phyloP scores from a whole-genome alignment of 2,113 vertebrate genomes.

The Perca fluviatilis region DNA sequence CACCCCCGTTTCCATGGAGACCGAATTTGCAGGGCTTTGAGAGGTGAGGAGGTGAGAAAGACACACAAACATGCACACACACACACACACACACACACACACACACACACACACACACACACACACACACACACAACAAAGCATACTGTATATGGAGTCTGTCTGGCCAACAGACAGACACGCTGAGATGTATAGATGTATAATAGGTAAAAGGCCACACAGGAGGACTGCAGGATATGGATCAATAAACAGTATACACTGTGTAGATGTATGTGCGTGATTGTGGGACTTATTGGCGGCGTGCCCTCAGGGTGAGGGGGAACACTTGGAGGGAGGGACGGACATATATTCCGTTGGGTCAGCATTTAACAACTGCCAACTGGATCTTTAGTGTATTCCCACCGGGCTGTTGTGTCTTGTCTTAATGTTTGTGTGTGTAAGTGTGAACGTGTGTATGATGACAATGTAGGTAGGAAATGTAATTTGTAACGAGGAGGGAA shows the following conservation, averaged over 20 bases:
- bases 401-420: conserved; percentile 43
- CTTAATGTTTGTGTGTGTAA: conserved; percentile 25
- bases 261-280: conserved; percentile 28
- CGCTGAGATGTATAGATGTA: conserved; percentile 16
- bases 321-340: conserved; percentile 50
- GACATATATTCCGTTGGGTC: conserved; percentile 68
- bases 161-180: conserved; percentile 5
- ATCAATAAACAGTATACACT: conserved; percentile 23
- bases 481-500: conserved; percentile 36
- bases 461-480: conserved; percentile 42
- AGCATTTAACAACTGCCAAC: conserved; percentile 78
- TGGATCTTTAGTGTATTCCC: conserved; percentile 69
- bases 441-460: conserved; percentile 31
- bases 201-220: conserved; percentile 22
- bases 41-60: conserved; percentile 53
- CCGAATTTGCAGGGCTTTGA: conserved; percentile 62
- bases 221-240: conserved; percentile 12
- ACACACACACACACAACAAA: not conserved
- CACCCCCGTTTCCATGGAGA: conserved; percentile 73
- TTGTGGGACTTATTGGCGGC: conserved; percentile 18
- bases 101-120: not conserved
- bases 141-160: not conserved
- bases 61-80: too few species aligned
- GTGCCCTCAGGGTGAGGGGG: conserved; percentile 55
- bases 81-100: too few species aligned